phyloP scores from a whole-genome alignment of 2,888 invertebrate species.

The Drosophila robusta region DNA sequence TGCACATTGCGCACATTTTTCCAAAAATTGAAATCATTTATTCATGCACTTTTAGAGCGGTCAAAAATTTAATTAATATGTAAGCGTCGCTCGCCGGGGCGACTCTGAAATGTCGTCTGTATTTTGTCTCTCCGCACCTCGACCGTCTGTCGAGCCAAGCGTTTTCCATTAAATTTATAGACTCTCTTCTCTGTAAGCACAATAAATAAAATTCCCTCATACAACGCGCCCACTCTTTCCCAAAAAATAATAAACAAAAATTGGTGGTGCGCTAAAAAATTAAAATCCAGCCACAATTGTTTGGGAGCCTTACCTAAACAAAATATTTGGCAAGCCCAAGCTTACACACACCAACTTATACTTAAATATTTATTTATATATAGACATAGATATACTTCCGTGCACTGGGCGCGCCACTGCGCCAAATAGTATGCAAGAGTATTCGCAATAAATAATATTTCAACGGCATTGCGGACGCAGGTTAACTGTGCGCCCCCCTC shows the following conservation, averaged over 20 bases:
- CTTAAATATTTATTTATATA: neutral
- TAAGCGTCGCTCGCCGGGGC: constrained; percentile 28
- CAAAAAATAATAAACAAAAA: constrained; percentile 18
- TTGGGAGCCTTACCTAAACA: neutral
- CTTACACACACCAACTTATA: neutral
- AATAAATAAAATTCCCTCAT: constrained; percentile 49
- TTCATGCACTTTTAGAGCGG: constrained; percentile 66
- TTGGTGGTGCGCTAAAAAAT: constrained; percentile 46
- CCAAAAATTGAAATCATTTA: constrained; percentile 64
- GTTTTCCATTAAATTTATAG: constrained; percentile 68
- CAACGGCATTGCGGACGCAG: constrained; percentile 71
- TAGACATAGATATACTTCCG: neutral
- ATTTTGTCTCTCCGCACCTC: constrained; percentile 16
- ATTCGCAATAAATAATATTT: constrained; percentile 73
- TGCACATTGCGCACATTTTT: constrained; percentile 34
- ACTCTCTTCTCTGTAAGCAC: constrained; percentile 39
- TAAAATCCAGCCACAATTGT: constrained; percentile 54
- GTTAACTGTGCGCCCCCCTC: constrained; percentile 36
- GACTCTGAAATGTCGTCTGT: constrained; percentile 15
- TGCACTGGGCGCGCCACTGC: constrained; percentile 46
- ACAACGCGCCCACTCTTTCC: neutral
- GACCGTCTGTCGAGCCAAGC: constrained; percentile 44
- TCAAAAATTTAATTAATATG: constrained; percentile 72
- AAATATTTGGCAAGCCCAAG: constrained; percentile 1
- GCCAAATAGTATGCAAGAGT: constrained; percentile 71